A percentile compares a stretch with the other conserved stretches of the same genome.
phyloP scores from a whole-genome alignment of 2,113 vertebrate genomes.

The Rhagologus leucostigma region DNA sequence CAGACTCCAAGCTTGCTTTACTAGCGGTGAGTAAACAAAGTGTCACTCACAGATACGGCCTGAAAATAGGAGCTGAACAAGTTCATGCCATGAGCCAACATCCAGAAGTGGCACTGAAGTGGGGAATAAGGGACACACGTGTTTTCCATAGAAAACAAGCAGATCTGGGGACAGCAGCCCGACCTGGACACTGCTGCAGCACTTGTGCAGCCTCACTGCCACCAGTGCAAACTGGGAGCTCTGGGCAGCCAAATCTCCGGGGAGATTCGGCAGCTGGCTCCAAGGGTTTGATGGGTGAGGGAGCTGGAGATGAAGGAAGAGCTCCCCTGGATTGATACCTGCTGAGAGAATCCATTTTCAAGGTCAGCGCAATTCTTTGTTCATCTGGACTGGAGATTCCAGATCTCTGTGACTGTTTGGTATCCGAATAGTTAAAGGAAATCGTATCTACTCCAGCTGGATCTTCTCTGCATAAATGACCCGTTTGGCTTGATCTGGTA shows the following conservation, averaged over 20 bases:
- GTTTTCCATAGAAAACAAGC: background rate
- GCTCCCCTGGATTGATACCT: background rate
- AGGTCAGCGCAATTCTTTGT: background rate
- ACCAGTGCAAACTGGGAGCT: background rate
- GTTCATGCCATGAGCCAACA: background rate
- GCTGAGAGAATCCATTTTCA: background rate
- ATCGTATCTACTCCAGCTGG: slow-evolving; percentile 69
- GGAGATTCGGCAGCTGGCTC: background rate
- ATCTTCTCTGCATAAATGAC: slow-evolving; percentile 75
- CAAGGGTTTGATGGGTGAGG: background rate
- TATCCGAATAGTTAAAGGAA: slow-evolving; percentile 69
- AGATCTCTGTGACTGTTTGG: background rate
- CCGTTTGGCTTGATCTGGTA: slow-evolving; percentile 72
- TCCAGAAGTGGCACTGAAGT: background rate
- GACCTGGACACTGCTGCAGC: background rate
- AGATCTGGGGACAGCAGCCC: background rate
- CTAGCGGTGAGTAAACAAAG: background rate
- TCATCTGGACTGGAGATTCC: background rate
- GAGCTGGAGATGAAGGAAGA: background rate
- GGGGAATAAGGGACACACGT: background rate
- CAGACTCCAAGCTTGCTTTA: background rate
- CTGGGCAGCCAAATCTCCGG: fast-evolving
- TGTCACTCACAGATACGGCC: fast-evolving
- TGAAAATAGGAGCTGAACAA: background rate
- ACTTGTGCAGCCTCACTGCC: background rate